Percentiles rank a stretch among this genome's conserved stretches.
Conservation (phyloP, 2,797 vertebrate species). For the Alca torda region DNA sequence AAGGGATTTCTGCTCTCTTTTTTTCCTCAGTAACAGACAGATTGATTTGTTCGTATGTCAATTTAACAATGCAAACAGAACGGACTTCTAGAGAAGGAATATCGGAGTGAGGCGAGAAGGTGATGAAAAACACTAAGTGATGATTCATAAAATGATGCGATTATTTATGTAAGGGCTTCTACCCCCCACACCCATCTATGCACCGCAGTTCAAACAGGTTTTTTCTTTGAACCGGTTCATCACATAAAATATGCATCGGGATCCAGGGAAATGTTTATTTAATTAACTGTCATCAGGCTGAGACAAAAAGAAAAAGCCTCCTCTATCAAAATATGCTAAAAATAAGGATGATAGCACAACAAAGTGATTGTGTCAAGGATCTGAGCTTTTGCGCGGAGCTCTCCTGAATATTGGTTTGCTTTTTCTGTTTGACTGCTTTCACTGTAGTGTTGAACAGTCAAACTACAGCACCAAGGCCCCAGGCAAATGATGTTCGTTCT, state of each 20-base stretch:
- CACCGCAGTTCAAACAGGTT: constrained; percentile 5
- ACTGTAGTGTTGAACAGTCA: not conserved
- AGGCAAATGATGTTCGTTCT: not conserved
- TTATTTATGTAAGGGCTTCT: constrained; percentile 43
- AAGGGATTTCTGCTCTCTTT: not conserved
- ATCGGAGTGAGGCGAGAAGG: not conserved
- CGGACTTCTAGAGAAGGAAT: not conserved
- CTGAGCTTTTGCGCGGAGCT: not conserved
- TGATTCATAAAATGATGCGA: constrained; percentile 17
- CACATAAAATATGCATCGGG: constrained; percentile 43
- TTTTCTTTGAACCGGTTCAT: constrained; percentile 48
- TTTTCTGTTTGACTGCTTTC: not conserved
- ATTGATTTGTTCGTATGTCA: constrained; percentile 51
- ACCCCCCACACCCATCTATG: not conserved
- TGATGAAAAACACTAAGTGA: not conserved
- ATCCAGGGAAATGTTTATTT: constrained; percentile 7
- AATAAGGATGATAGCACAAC: not conserved
- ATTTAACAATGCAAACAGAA: constrained; percentile 40
- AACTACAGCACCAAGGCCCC: not conserved
- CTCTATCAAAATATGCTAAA: constrained; percentile 38
- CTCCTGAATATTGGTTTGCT: not conserved
- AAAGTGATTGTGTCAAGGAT: not conserved
- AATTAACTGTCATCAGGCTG: constrained; percentile 43
- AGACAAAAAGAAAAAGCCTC: constrained; percentile 10
- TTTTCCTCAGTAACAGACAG: not conserved